Percentiles rank a stretch among this genome's conserved stretches.
These are phyloP conservation scores for Zaprionus tsacasi DNA, from an alignment of 1,140 invertebrate species.

Conservation along the genomic window DNA sequence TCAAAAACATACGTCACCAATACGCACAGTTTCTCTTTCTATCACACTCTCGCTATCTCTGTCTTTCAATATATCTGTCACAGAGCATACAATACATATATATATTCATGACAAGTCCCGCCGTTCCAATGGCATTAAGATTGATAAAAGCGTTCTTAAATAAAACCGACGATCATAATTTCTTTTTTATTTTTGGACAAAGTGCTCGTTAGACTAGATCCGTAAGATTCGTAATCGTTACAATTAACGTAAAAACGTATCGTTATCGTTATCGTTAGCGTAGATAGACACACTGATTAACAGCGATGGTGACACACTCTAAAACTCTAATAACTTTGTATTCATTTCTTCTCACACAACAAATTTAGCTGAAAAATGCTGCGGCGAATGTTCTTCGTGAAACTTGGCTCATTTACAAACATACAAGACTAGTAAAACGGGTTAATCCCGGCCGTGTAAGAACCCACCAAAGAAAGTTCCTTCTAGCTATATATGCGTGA, in stretches of 20 bases:
- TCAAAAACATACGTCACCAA: constrained; percentile 6
- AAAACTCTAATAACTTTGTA: constrained; percentile 79
- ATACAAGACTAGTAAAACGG: constrained; percentile 98
- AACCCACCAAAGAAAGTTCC: constrained; percentile 99
- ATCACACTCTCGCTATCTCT: not conserved
- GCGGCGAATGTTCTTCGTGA: constrained; percentile 99
- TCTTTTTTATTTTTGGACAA: not conserved
- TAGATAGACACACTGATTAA: constrained; percentile 17
- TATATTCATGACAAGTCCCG: not conserved
- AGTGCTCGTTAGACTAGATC: not conserved
- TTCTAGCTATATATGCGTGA: constrained; percentile 99
- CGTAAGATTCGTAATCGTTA: not conserved
- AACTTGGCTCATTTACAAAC: constrained; percentile 99
- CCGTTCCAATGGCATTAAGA: not conserved
- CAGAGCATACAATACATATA: not conserved
- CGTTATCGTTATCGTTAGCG: constrained; percentile 11
- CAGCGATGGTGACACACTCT: constrained; percentile 11
- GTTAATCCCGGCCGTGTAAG: constrained; percentile 97
- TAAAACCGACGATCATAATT: not conserved
- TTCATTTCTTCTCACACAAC: constrained; percentile 78
- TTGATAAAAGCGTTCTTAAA: not conserved
- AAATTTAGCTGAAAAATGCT: constrained; percentile 97
- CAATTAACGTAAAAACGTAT: not conserved
- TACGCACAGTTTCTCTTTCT: constrained; percentile 4
- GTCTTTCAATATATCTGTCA: not conserved